phyloP scores from a whole-genome alignment of 1,140 invertebrate species.

The Drosophila persimilis region DNA sequence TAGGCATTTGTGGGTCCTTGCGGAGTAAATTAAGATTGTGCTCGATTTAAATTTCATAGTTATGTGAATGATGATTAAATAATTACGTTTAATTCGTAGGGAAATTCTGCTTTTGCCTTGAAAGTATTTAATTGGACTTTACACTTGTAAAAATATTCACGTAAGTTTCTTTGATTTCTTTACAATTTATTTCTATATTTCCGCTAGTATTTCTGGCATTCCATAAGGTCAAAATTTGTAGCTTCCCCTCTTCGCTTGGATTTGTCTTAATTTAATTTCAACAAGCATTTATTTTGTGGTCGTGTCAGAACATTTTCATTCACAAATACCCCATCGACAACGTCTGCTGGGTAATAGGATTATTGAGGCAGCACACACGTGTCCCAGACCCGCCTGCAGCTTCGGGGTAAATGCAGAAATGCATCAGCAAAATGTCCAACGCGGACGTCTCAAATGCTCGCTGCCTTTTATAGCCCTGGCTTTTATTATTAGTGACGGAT shows the following conservation, averaged over 20 bases:
- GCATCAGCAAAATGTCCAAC: conserved; percentile 46
- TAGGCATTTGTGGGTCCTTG: too few species aligned
- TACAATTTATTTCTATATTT: too few species aligned
- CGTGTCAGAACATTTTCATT: conserved; percentile 52
- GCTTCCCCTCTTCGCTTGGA: conserved; percentile 5
- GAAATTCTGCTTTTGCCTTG: too few species aligned
- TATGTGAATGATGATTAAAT: too few species aligned
- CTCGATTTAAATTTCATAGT: too few species aligned
- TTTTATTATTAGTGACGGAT: conserved; percentile 82
- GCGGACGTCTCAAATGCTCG: conserved; percentile 70
- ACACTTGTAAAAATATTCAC: too few species aligned
- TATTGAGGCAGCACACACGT: conserved; percentile 68
- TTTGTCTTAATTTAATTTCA: conserved; percentile 15
- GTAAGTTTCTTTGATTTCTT: too few species aligned
- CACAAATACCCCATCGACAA: conserved; percentile 49
- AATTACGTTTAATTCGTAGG: too few species aligned
- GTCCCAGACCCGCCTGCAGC: conserved; percentile 43
- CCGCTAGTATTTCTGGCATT: not conserved
- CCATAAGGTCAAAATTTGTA: not conserved
- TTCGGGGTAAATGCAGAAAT: conserved; percentile 50
- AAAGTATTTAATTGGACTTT: too few species aligned
- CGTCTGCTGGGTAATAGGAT: conserved; percentile 70
- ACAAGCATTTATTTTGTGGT: conserved; percentile 15
- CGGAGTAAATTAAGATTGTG: too few species aligned
- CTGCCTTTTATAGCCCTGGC: conserved; percentile 72